These are phyloP conservation scores for Rhodophaea formosa DNA, from an alignment of 2,888 invertebrate species.

Conservation along the genomic window DNA sequence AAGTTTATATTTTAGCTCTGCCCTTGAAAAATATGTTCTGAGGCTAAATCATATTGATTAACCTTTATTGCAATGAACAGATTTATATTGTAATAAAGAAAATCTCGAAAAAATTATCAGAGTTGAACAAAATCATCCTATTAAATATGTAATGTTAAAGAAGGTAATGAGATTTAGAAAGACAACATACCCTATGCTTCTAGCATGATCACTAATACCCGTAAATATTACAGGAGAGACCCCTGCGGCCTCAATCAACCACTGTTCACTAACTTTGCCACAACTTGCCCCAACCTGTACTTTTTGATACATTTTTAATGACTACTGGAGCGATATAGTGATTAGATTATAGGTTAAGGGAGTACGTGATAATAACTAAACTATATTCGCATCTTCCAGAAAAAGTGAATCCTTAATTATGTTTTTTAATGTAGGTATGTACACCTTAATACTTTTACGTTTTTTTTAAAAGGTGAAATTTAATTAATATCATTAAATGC, in stretches of 20 bases:
- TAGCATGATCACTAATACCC: slow-evolving; percentile 41
- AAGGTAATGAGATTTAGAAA: neutral
- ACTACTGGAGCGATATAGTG: neutral
- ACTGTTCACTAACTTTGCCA: slow-evolving; percentile 35
- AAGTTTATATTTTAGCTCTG: too few relatives aligned
- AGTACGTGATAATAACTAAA: slow-evolving; percentile 14
- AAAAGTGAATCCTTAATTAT: too few relatives aligned
- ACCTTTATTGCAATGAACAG: too few relatives aligned
- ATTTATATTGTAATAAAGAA: too few relatives aligned
- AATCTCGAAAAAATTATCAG: too few relatives aligned
- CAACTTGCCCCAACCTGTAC: slow-evolving; percentile 31
- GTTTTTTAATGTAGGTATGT: too few relatives aligned
- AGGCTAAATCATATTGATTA: too few relatives aligned
- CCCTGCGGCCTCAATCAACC: slow-evolving; percentile 42
- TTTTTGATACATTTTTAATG: slow-evolving; percentile 47
- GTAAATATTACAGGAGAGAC: slow-evolving; percentile 45
- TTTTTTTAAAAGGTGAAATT: too few relatives aligned
- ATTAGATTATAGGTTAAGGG: slow-evolving; percentile 31
- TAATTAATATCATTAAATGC: too few relatives aligned
- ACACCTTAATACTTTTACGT: too few relatives aligned
- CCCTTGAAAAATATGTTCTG: too few relatives aligned
- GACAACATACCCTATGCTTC: neutral
- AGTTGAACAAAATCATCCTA: too few relatives aligned
- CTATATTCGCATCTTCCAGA: neutral
- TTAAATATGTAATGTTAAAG: neutral